Evolutionary conservation across 2,113 vertebrate genomes (phyloP).

Genomic region (Mormyrus iriodes): DNA sequence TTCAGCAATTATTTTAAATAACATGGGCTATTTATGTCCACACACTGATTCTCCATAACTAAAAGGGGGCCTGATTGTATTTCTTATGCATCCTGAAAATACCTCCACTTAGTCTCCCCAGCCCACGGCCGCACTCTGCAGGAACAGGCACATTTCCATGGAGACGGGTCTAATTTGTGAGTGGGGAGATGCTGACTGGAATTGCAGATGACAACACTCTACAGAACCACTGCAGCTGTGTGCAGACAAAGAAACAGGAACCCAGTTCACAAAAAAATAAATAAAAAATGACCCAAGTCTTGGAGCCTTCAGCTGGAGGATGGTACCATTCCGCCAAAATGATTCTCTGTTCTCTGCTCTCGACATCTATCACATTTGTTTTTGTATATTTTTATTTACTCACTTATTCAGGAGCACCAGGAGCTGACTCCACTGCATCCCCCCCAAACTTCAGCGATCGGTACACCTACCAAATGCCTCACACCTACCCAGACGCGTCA

Average conservation of each 20-base stretch:
- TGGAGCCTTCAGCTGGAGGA: background rate
- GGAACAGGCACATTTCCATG: constrained; percentile 24
- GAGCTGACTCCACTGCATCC: background rate
- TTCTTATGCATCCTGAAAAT: background rate
- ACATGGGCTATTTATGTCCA: background rate
- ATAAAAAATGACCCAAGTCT: background rate
- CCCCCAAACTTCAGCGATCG: background rate
- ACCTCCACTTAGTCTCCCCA: background rate
- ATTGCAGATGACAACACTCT: constrained; percentile 26
- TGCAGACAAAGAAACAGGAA: background rate
- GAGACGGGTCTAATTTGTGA: constrained; percentile 24
- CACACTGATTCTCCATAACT: background rate
- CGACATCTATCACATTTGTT: background rate
- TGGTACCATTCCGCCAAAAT: background rate
- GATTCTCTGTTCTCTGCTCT: background rate
- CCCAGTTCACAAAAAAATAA: background rate
- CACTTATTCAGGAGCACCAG: background rate
- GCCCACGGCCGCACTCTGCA: background rate
- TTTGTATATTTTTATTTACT: background rate
- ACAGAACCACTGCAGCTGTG: background rate
- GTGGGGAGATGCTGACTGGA: constrained; percentile 12
- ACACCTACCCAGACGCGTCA: background rate
- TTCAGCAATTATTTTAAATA: constrained; percentile 5
- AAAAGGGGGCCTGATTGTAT: background rate
- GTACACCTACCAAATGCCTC: background rate